Evolutionary conservation across 2,113 vertebrate genomes (phyloP).

Genomic region (Epinephelus moara): DNA sequence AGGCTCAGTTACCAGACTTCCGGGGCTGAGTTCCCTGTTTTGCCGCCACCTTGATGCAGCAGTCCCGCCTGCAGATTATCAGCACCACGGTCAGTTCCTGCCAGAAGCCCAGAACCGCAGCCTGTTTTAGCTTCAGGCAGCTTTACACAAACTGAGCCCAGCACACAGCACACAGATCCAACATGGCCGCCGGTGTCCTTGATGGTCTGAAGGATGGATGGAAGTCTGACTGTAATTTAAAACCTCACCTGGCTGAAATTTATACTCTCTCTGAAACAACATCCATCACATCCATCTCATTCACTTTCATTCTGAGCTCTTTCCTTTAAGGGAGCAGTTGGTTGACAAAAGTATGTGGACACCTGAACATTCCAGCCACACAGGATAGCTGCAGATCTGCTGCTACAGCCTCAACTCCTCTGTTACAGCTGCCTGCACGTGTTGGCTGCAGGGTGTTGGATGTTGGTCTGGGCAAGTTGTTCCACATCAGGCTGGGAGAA

Average conservation of each 20-base stretch:
- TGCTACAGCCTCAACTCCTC: no score
- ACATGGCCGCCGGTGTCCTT: constrained; percentile 51
- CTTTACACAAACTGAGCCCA: neutral
- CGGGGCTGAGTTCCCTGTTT: fast-evolving
- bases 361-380: neutral
- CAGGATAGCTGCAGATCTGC: no score
- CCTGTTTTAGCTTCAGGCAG: constrained; percentile 8
- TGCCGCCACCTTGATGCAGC: constrained; percentile 16
- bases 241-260: constrained; percentile 3
- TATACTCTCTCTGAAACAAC: neutral
- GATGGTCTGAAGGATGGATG: neutral
- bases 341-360: constrained; percentile 1
- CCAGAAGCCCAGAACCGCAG: constrained; percentile 19
- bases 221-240: neutral
- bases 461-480: neutral
- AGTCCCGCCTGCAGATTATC: constrained; percentile 41
- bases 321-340: neutral
- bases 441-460: neutral
- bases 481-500: neutral
- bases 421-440: neutral
- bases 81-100: constrained; percentile 76
- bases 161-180: constrained; percentile 32
- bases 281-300: neutral
- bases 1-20: neutral
- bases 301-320: neutral